Base-by-base conservation (phyloP, 2,888 invertebrate genomes). In the Scaptomyza polygonia region DNA sequence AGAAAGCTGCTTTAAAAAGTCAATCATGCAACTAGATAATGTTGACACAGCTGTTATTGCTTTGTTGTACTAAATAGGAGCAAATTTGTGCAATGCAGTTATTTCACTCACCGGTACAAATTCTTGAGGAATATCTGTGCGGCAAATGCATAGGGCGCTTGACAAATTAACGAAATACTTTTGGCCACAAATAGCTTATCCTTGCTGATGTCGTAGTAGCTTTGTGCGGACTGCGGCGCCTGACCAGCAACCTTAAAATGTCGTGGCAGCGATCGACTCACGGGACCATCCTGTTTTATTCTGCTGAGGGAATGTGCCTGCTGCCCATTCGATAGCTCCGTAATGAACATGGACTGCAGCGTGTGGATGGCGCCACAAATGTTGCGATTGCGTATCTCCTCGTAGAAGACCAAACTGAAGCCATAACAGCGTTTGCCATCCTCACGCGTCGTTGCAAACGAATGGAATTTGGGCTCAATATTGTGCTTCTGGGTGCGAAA, bases 341-440 rank as follows among this genome's bases (percentile, higher is more conserved):
- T 96, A 77, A 97, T 95, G 89, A 96, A 97, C 97, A 97, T 97
- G 77, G 97, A 95, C 94, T 96, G 92, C 71, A 84, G 93, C 36
- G 97, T 97, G 91, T 98, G 97, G 96, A 99, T 98, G 53, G 98
- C 98, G 87, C 96, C 96, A 91, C 98, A 97, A 81, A 99, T 98
- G 91, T 97, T 96, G 53, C 95, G 93, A 92, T 98, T 97, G 61
- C 95, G 94, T 77, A 99, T 97, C 93, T 98, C 97, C 93, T 99
- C 99, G 93, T 96, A 99, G 92, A 99, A 99, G 16, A 98, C 96
- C 79, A 98, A 94, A 89, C 97, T 97, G 89, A 97, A 98, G 66
- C 99, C 99, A 93, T 97, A 98, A 79, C 96, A 96, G 79, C 98
- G 94, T 77, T 96, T 96, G 57, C 99, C 99, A 94, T 99, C 98